Base-by-base conservation (phyloP, 2,797 vertebrate species). In the Sciurus carolinensis region DNA sequence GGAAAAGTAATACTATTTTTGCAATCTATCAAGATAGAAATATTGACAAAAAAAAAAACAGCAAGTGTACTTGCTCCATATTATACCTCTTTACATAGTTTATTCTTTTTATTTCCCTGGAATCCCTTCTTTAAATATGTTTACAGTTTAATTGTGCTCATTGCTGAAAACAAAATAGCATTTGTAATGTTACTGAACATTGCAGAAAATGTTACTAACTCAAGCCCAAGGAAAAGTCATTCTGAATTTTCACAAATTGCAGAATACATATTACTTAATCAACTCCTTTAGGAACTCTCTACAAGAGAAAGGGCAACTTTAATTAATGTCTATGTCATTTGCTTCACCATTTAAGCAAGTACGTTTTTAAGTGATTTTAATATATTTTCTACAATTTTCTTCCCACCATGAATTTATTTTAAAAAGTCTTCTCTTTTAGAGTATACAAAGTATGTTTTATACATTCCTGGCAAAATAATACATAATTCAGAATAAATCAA, bases 101-200 rank as follows among this genome's bases (percentile, higher is more conserved):
- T 64, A 24, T 67, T 89, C 22, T 26, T 82, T 88, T 94, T 59
- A 22, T 83, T 42, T 83, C 75, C 76, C 88, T 72, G 36, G 33
- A 80, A 73, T 76, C 6, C 20, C 36, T 57, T 83, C 30, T 87
- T 92, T 80, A 84, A 83, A 44, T 93, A 44, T 76, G 28, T 79
- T 94, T 91, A 81, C 50, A 47, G n/a, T 87, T 84, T 95, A 92
- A 94, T 80, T 47, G 24, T 64, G 30, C 36, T 96, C 67, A 57
- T 72, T 95, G 39, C 71, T 94, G 24, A 94, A 89, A 96, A 84
- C 59, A 92, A 95, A 81, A 95, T 11, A 94, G 47, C 52, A 94
- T 89, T 76, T 90, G 28, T 89, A 89, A 87, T 69, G 15, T 69
- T 86, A 26, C n/a, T 3, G 85, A 91, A 94, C 7, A 14, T 30